Evolutionary conservation across 2,797 vertebrate species (phyloP).

Genomic region (Ciconia nigra): DNA sequence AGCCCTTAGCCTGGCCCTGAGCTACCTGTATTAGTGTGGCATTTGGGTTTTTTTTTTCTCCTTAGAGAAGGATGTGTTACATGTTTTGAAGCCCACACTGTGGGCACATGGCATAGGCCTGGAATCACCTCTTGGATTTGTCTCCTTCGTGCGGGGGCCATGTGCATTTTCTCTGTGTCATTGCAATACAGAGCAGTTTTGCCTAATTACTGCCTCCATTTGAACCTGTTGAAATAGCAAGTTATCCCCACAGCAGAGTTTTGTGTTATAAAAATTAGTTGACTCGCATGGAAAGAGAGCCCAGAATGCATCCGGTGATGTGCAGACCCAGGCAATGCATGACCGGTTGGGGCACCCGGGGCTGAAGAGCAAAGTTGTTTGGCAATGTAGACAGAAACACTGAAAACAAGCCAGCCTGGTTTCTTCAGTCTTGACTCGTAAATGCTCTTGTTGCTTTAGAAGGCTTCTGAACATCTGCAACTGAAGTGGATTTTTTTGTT

Average conservation of each 20-base stretch:
- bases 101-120: neutral
- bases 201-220: neutral
- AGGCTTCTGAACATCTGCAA: neutral
- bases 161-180: neutral
- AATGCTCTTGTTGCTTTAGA: neutral
- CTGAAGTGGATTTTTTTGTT: neutral
- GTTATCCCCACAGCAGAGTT: neutral
- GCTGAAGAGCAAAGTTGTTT: neutral
- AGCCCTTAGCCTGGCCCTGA: neutral
- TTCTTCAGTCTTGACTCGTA: neutral
- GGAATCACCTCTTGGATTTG: neutral
- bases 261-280: neutral
- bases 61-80: neutral
- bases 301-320: neutral
- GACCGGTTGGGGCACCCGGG: neutral
- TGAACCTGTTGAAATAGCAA: neutral
- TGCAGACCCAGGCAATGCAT: neutral
- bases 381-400: neutral
- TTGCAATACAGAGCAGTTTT: neutral
- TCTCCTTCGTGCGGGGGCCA: fast-evolving
- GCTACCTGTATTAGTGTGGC: neutral
- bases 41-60: neutral
- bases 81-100: neutral
- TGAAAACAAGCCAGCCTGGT: neutral
- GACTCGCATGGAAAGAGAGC: neutral